Evolutionary conservation across 2,113 vertebrate species (phyloP), one percentile per base, ranked within the genome.

Genomic region (Pygoscelis antarcticus): DNA sequence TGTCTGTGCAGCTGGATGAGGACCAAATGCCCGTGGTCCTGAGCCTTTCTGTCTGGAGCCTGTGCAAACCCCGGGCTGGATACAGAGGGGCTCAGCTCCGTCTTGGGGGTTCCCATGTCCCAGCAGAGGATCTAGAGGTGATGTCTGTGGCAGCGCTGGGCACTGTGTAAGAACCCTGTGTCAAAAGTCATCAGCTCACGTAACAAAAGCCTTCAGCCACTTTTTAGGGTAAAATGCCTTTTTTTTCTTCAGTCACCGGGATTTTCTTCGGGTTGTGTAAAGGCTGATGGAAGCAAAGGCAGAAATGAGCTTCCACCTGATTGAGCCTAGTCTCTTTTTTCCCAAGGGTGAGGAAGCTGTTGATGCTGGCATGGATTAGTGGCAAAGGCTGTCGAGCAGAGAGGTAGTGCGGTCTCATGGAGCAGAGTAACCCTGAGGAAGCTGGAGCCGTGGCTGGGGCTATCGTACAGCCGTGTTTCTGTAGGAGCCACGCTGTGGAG

Each of bases 401-500:
- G 54, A 11, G 30, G 10, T 30, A 13, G 13, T 4, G 30, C 46
- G 46, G 25, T 65, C 52, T n/a, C 1, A 2, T 1, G 23, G 74
- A 61, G 20, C 44, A 42, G 42, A 32, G 26, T 15, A 27, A 65
- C 4, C 6, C 40, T 0, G 4, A 64, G 15, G 34, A n/a, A 78
- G 69, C 32, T 5, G 15, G 44, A 70, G 44, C 42, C 0, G 0
- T 20, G 65, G 12, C 51, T 54, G 61, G 23, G 27, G 26, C 20
- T 26, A 3, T 5, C 3, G 30, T 0, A 29, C 19, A 42, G 66
- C 51, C 0, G 0, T 38, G 36, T 76, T 87, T 89, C 47, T 74
- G 6, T 6, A 81, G 36, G 11, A 7, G 2, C 9, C 62, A 11
- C 0, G 2, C 19, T 1, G 0, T 16, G 26, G 52, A n/a, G 44